Evolutionary conservation across 2,888 invertebrate species (phyloP).

Genomic region (Apamea crenata): DNA sequence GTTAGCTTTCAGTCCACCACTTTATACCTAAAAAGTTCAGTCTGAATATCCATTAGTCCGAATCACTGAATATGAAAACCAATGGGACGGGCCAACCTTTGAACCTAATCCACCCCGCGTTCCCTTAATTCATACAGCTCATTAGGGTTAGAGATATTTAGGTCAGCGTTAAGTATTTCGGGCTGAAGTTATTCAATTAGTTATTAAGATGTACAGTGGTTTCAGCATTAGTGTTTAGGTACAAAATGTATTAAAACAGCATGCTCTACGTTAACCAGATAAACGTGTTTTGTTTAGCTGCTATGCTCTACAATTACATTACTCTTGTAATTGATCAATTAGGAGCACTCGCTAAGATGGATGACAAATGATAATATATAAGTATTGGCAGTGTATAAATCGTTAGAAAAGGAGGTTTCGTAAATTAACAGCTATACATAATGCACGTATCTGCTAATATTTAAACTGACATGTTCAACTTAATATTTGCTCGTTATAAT

Average conservation of each 20-base stretch:
- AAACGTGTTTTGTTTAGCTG: neutral
- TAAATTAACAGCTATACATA: neutral
- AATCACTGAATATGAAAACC: neutral
- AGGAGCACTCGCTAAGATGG: neutral
- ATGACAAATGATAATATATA: constrained; percentile 20
- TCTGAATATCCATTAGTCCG: neutral
- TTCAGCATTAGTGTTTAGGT: neutral
- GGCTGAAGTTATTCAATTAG: neutral
- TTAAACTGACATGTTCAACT: constrained; percentile 12
- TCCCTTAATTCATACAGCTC: too few relatives aligned
- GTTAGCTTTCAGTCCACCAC: too few relatives aligned
- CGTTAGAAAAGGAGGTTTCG: neutral
- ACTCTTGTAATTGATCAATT: constrained; percentile 26
- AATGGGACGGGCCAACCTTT: neutral
- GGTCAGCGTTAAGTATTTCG: neutral
- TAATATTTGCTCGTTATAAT: constrained; percentile 17
- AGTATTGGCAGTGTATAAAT: neutral
- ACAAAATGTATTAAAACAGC: neutral
- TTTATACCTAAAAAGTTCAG: neutral
- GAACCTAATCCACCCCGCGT: neutral
- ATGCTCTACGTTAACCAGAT: neutral
- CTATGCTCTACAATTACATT: neutral
- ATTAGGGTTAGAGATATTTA: neutral
- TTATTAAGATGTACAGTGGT: neutral
- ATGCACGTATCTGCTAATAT: constrained; percentile 23